Evolutionary conservation across 2,797 vertebrate species (phyloP).

Genomic region (Nothura maculosa): DNA sequence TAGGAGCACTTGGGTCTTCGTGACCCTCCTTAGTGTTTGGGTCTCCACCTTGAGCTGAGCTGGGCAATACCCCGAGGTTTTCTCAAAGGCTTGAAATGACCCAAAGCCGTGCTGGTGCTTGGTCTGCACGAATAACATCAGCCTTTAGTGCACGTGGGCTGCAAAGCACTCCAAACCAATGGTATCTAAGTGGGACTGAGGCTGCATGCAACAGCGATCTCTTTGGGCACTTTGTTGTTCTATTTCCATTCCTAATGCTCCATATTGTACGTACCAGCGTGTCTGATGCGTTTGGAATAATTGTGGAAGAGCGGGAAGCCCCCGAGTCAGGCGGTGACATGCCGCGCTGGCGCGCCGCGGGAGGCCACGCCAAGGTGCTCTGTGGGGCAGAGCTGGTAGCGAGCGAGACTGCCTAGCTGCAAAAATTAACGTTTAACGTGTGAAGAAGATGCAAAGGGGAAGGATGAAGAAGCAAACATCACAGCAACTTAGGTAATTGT

Average conservation of each 20-base stretch:
- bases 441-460: not conserved
- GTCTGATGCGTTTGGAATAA: not conserved
- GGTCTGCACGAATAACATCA: not conserved
- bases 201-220: accelerated
- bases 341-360: accelerated
- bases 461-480: slow-evolving; percentile 16
- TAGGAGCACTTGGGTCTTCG: not conserved
- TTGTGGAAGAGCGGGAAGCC: not conserved
- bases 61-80: not conserved
- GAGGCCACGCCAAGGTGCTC: accelerated
- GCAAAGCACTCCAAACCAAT: not conserved
- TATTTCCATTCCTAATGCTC: not conserved
- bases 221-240: not conserved
- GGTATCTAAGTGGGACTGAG: not conserved
- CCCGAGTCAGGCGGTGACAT: not conserved
- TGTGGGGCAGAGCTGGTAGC: not conserved
- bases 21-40: not conserved
- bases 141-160: not conserved
- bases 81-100: not conserved
- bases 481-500: slow-evolving; percentile 59
- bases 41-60: not conserved
- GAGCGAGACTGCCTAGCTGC: not conserved
- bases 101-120: not conserved
- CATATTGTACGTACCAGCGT: not conserved
- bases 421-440: not conserved